phyloP scores from a whole-genome alignment of 2,888 invertebrate species.

The Mimas tiliae region DNA sequence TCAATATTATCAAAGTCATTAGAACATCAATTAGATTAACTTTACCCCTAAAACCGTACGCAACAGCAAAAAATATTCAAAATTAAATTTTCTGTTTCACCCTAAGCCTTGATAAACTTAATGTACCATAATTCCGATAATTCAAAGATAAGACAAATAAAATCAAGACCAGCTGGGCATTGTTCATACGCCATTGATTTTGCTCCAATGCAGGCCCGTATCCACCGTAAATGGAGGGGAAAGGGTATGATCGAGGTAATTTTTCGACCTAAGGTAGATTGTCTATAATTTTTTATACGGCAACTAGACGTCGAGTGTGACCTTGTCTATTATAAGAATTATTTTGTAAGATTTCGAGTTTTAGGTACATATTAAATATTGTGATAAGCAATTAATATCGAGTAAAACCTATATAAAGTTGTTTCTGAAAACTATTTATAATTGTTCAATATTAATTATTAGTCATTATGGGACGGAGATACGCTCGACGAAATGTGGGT shows the following conservation, averaged over 20 bases:
- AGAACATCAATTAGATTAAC: neutral
- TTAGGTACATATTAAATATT: too few relatives aligned
- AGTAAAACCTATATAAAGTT: too few relatives aligned
- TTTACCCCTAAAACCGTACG: neutral
- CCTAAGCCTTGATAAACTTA: slow-evolving; percentile 6
- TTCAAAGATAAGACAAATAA: slow-evolving; percentile 20
- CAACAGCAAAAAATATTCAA: neutral
- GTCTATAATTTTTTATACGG: slow-evolving; percentile 7
- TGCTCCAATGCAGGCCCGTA: slow-evolving; percentile 4
- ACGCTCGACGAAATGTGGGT: too few relatives aligned
- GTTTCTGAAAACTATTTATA: too few relatives aligned
- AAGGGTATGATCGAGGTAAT: slow-evolving; percentile 10
- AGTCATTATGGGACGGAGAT: too few relatives aligned
- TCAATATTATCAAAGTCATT: neutral
- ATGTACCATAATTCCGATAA: slow-evolving; percentile 18
- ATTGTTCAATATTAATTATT: too few relatives aligned
- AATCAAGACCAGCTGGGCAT: slow-evolving; percentile 10
- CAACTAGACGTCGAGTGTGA: neutral
- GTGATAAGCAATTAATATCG: too few relatives aligned
- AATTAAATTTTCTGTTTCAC: neutral
- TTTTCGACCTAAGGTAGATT: neutral
- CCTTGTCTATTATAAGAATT: neutral
- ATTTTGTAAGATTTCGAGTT: too few relatives aligned
- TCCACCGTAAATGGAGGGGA: slow-evolving; percentile 11
- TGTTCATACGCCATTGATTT: slow-evolving; percentile 14